A percentile compares a stretch with the other conserved stretches of the same genome.
Evolutionary conservation across 2,888 invertebrate genomes (phyloP).

Genomic region (Archaeoteleia sp.): DNA sequence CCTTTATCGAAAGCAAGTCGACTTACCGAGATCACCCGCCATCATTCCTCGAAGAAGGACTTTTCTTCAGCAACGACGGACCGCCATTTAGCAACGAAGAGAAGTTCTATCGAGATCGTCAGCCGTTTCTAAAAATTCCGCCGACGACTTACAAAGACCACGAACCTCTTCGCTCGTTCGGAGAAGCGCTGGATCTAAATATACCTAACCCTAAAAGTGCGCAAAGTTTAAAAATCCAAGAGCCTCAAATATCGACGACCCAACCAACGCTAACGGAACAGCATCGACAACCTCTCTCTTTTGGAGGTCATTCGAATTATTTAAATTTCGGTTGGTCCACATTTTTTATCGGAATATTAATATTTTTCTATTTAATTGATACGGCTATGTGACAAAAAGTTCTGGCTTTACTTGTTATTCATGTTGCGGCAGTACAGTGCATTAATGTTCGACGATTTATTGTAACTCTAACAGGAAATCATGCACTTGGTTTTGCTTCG

Average conservation of each 20-base stretch:
- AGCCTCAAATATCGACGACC: too few species aligned
- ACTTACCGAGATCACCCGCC: slow-evolving; percentile 38
- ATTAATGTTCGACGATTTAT: slow-evolving; percentile 18
- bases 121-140: slow-evolving; percentile 17
- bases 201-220: slow-evolving; percentile 18
- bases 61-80: slow-evolving; percentile 25
- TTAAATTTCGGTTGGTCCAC: slow-evolving; percentile 62
- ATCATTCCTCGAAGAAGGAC: slow-evolving; percentile 30
- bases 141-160: slow-evolving; percentile 16
- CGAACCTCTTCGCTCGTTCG: slow-evolving; percentile 12
- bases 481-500: slow-evolving; percentile 44
- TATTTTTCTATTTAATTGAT: background rate
- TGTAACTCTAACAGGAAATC: slow-evolving; percentile 33
- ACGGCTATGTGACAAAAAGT: background rate
- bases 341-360: background rate
- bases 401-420: background rate
- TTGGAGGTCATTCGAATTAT: slow-evolving; percentile 59
- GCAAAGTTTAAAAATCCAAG: too few species aligned
- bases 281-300: slow-evolving; percentile 54
- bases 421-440: slow-evolving; percentile 3
- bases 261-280: slow-evolving; percentile 21
- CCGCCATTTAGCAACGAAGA: slow-evolving; percentile 23
- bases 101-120: slow-evolving; percentile 23
- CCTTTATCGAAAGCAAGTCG: slow-evolving; percentile 20
- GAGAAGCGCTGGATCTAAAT: too few species aligned